phyloP scores from a whole-genome alignment of 2,888 invertebrate species.

The Andrena bicolor region DNA sequence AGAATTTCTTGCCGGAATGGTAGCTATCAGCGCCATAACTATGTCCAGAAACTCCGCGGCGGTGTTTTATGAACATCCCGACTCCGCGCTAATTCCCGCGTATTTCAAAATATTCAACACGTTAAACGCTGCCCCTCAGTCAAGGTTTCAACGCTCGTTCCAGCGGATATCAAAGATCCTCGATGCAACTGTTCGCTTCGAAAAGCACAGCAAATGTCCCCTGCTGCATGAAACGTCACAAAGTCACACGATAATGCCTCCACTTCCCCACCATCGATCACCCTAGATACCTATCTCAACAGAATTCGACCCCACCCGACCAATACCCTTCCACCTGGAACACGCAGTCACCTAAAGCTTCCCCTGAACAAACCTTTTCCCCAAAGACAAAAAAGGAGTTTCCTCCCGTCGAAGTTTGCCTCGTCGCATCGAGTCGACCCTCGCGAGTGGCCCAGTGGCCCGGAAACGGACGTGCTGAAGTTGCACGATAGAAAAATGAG shows the following conservation, averaged over 20 bases:
- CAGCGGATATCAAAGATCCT: neutral
- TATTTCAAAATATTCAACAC: neutral
- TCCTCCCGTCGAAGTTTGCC: neutral
- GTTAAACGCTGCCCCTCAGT: neutral
- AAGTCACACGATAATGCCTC: too few relatives aligned
- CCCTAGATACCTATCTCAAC: too few relatives aligned
- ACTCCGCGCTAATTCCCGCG: neutral
- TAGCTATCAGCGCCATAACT: conserved; percentile 20
- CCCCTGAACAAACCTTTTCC: conserved; percentile 10
- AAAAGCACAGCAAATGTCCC: neutral
- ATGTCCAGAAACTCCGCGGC: neutral
- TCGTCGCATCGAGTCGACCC: neutral
- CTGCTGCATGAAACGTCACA: too few relatives aligned
- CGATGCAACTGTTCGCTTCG: neutral
- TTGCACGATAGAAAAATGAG: conserved; percentile 28
- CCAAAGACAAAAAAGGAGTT: neutral
- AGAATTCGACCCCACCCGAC: too few relatives aligned
- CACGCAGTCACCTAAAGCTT: too few relatives aligned
- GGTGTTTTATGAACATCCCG: conserved; percentile 6
- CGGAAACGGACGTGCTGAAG: conserved; percentile 10
- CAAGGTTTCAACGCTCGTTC: neutral
- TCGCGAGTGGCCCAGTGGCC: neutral
- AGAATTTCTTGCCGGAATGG: conserved; percentile 33
- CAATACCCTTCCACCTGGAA: too few relatives aligned
- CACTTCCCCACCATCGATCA: too few relatives aligned